Base-by-base conservation (phyloP, 2,888 invertebrate genomes). In the Meghimatium bilineatum region DNA sequence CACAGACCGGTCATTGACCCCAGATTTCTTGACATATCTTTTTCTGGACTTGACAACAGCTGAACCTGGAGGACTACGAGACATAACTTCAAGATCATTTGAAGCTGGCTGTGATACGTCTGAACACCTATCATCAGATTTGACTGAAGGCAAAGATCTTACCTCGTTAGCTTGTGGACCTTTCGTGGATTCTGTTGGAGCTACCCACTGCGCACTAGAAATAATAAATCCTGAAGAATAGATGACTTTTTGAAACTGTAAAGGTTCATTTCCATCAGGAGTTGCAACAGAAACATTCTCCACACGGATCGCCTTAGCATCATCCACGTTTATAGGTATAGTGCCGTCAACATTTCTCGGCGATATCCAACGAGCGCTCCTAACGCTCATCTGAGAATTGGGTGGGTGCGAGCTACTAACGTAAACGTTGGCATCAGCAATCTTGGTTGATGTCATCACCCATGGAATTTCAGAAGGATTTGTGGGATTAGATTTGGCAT, bases 181-280 rank as follows among this genome's bases (percentile, higher is more conserved):
- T n/a, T 44, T 49, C n/a, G n/a, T 6, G 3, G 20, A 10, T 14
- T 77, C 76, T 63, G 38, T 63, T n/a, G 76, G 76, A 20, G 63
- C 60, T 26, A 60, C 60, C 80, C 80, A 80, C 52, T 67, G 69
- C 0, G 80, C 71, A 34, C 80, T 80, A 44, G 69, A 32, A 71
- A 69, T 67, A n/a, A 69, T 38, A 23, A 49, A 36, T 23, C 80
- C 80, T 0, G 80, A 56, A n/a, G 80, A 52, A 26, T 69, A 80
- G 49, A 32, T 80, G 69, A 80, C 56, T 34, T 69, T 80, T 71
- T 80, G 80, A 56, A 80, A 71, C 49, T 26, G 49, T n/a, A 69
- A 63, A 26, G 52, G 69, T 17, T 69, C 23, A 52, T 14, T 26
- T n/a, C 36, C 71, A 23, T n/a, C 6, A 26, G 34, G 29, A 34